Evolutionary conservation across 1,140 invertebrate species (phyloP).

Genomic region (Rhopalosiphum maidis): DNA sequence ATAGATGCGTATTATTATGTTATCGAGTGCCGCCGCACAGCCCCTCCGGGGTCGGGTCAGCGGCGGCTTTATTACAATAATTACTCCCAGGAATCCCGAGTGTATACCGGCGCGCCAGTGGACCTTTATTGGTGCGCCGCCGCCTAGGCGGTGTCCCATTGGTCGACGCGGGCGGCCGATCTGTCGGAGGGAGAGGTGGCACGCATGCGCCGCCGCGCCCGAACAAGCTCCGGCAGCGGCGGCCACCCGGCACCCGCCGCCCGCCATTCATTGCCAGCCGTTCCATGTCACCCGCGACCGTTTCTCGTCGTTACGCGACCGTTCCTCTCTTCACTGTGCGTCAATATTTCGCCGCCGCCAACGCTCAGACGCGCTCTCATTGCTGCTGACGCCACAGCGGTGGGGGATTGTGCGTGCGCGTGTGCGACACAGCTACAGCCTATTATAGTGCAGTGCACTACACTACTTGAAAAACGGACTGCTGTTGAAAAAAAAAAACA

Average conservation of each 20-base stretch:
- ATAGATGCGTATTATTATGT: not conserved
- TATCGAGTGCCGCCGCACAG: not conserved
- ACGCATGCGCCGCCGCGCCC: not conserved
- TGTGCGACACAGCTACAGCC: not conserved
- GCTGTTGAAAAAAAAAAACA: not conserved
- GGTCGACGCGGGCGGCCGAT: not conserved
- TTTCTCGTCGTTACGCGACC: not conserved
- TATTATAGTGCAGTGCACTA: not conserved
- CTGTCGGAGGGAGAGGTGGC: not conserved
- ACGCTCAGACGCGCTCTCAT: not conserved
- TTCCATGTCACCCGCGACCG: not conserved
- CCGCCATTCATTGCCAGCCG: not conserved
- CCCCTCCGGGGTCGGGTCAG: conserved; percentile 41
- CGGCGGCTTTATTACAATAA: conserved; percentile 36
- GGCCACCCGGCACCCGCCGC: not conserved
- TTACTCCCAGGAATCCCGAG: conserved; percentile 49
- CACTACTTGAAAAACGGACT: no score
- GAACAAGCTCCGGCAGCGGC: not conserved
- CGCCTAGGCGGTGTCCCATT: conserved; percentile 24
- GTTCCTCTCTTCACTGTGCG: not conserved
- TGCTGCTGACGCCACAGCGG: not conserved
- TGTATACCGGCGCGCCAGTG: conserved; percentile 1
- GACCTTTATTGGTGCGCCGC: conserved; percentile 54
- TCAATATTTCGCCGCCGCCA: not conserved
- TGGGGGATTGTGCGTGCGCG: conserved; percentile 14